Conservation (phyloP, 2,888 invertebrate genomes). For the Caenorhabditis afra region DNA sequence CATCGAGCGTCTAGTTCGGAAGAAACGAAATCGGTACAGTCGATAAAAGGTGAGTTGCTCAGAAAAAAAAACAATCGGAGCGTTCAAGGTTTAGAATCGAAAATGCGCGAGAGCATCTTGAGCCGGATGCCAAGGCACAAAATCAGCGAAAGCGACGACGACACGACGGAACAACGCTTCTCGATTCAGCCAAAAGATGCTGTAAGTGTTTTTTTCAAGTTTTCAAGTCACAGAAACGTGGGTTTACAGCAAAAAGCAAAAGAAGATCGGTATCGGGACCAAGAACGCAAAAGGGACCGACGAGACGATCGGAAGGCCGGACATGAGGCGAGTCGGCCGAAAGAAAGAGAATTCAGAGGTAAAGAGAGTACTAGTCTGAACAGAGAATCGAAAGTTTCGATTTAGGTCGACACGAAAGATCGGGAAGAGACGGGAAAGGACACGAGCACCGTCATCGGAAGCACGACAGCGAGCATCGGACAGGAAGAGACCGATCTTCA, state of each 20-base stretch:
- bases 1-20: constrained; percentile 46
- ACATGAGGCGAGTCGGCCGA: neutral
- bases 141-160: constrained; percentile 52
- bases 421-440: constrained; percentile 9
- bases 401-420: constrained; percentile 19
- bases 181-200: constrained; percentile 69
- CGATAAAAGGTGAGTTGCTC: constrained; percentile 29
- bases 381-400: neutral
- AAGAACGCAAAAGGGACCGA: constrained; percentile 23
- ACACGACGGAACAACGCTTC: constrained; percentile 68
- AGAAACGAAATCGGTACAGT: constrained; percentile 28
- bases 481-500: constrained; percentile 2
- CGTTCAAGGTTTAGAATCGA: constrained; percentile 26
- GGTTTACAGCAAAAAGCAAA: constrained; percentile 51
- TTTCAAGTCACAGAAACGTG: neutral
- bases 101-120: constrained; percentile 47
- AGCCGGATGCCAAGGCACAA: constrained; percentile 35
- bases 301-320: constrained; percentile 37
- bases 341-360: constrained; percentile 32
- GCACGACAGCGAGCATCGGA: constrained; percentile 20
- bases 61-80: neutral
- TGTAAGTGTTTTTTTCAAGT: constrained; percentile 30
- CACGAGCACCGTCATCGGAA: constrained; percentile 44
- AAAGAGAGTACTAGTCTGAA: neutral
- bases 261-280: constrained; percentile 43